Conservation (phyloP, 2,797 vertebrate species). For the Pseudotriccus pelzelni region DNA sequence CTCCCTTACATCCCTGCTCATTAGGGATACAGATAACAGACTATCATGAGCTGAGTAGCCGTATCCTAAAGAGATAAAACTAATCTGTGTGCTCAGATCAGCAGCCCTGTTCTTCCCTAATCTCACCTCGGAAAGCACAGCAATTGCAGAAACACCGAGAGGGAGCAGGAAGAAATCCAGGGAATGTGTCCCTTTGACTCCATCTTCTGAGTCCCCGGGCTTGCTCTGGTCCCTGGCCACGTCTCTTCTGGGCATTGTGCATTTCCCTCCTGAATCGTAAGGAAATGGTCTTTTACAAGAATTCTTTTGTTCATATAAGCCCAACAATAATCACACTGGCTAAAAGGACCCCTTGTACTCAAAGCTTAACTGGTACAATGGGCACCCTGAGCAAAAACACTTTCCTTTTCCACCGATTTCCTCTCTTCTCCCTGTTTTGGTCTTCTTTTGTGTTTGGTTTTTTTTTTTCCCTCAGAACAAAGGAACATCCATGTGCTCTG, state of each 20-base stretch:
- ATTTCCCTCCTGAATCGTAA: not conserved
- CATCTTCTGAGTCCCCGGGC: not conserved
- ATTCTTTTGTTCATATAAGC: not conserved
- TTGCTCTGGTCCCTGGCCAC: not conserved
- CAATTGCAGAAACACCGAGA: not conserved
- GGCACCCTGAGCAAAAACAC: not conserved
- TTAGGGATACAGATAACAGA: conserved; percentile 47
- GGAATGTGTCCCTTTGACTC: not conserved
- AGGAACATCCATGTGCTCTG: not conserved
- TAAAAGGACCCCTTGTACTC: not conserved
- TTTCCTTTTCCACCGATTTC: not conserved
- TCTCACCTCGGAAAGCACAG: not conserved
- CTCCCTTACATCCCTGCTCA: conserved; percentile 39
- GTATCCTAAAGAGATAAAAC: conserved; percentile 47
- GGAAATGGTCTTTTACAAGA: not conserved
- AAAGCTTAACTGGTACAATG: not conserved
- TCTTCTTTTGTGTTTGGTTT: not conserved
- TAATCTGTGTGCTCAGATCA: conserved; percentile 23
- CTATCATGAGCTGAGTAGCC: conserved; percentile 27
- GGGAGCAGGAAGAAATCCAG: not conserved
- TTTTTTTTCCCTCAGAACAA: not conserved
- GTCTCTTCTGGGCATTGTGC: not conserved
- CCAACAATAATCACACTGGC: fast-evolving
- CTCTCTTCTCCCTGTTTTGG: not conserved
- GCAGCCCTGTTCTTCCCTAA: not conserved